phyloP scores from a whole-genome alignment of 2,797 vertebrate genomes.

The Sebastiscus tertius region DNA sequence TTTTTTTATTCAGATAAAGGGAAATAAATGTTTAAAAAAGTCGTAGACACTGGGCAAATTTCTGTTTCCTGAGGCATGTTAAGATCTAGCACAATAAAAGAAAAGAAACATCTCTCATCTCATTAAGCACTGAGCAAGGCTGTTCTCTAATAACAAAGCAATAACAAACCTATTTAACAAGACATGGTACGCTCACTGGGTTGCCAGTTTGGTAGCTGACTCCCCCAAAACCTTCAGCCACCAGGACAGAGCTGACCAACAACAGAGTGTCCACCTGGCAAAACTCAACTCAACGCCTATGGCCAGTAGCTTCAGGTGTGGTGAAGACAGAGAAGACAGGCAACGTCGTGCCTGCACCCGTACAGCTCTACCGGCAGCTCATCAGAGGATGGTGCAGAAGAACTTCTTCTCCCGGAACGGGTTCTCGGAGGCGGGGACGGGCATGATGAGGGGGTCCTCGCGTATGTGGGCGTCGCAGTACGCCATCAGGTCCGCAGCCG shows the following conservation, averaged over 20 bases:
- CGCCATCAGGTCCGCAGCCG: slow-evolving; percentile 96
- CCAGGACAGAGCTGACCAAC: slow-evolving; percentile 77
- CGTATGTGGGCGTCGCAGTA: slow-evolving; percentile 96
- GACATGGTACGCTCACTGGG: slow-evolving; percentile 80
- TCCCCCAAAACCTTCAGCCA: slow-evolving; percentile 73
- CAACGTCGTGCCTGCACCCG: slow-evolving; percentile 66
- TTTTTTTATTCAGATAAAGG: slow-evolving; percentile 23
- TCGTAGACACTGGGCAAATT: slow-evolving; percentile 52
- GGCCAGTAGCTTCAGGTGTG: slow-evolving; percentile 79
- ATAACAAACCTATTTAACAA: slow-evolving; percentile 85
- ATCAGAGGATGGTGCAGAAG: slow-evolving; percentile 98
- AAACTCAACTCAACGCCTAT: slow-evolving; percentile 74
- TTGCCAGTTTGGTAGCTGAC: slow-evolving; percentile 75
- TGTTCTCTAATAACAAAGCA: slow-evolving; percentile 86
- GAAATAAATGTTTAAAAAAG: slow-evolving; percentile 32
- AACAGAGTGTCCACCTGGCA: slow-evolving; percentile 74
- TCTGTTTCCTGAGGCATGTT: slow-evolving; percentile 81
- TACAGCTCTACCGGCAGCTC: slow-evolving; percentile 43
- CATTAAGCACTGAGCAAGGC: slow-evolving; percentile 82
- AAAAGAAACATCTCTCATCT: slow-evolving; percentile 75
- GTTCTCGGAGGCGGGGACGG: slow-evolving; percentile 97
- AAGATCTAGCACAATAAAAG: slow-evolving; percentile 74
- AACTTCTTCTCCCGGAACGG: slow-evolving; percentile 99
- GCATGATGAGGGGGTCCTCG: slow-evolving; percentile 96
- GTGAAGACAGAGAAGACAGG: slow-evolving; percentile 79